Conservation (phyloP, 2,888 invertebrate species). For the Epistrophella euchroma region DNA sequence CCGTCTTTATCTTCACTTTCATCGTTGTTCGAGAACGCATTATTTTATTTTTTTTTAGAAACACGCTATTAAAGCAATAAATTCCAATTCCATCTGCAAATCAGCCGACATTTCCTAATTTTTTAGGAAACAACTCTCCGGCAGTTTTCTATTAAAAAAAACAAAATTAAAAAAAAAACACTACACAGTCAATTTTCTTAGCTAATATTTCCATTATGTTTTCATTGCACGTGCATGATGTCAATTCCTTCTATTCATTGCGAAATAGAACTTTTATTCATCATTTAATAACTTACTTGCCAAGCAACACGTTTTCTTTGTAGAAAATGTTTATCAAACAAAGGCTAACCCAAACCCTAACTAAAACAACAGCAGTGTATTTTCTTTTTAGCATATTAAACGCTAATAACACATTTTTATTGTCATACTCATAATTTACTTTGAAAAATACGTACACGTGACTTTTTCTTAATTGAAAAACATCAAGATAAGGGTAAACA, state of each 20-base stretch:
- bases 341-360: background rate
- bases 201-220: background rate
- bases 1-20: too few species aligned
- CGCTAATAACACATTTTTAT: background rate
- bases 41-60: too few species aligned
- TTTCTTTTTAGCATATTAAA: background rate
- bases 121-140: background rate
- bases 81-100: too few species aligned
- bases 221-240: slow-evolving; percentile 8
- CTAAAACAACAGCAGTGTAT: background rate
- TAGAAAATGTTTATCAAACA: background rate
- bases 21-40: too few species aligned
- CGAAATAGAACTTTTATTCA: slow-evolving; percentile 3
- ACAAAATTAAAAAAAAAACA: background rate
- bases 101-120: background rate
- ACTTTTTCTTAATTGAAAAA: background rate
- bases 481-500: slow-evolving; percentile 1
- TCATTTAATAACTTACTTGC: background rate
- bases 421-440: slow-evolving; percentile 3
- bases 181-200: too few species aligned
- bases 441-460: background rate
- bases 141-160: too few species aligned
- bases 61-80: too few species aligned
- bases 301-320: background rate
- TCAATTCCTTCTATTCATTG: background rate